A percentile compares a stretch with the other conserved stretches of the same genome.
Evolutionary conservation across 2,797 vertebrate genomes (phyloP).

Genomic region (Acomys russatus): DNA sequence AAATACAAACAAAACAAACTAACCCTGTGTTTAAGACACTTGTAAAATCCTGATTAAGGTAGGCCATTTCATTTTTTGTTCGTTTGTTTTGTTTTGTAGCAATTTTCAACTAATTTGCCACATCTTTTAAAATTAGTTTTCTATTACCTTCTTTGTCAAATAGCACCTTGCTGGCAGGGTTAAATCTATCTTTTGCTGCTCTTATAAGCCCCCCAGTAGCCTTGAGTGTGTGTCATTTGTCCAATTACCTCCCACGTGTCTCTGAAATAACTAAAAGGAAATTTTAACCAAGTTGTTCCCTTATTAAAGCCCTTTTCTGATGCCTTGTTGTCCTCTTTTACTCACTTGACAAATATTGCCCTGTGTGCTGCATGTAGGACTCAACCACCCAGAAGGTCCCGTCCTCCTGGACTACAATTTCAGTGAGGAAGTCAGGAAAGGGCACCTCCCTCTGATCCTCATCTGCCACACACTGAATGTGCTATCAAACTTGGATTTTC

Average conservation of each 20-base stretch:
- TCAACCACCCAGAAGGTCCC: not conserved
- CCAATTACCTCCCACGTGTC: not conserved
- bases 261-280: not conserved
- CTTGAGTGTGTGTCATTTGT: not conserved
- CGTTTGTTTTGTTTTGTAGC: not conserved
- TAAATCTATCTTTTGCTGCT: not conserved
- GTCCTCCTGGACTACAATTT: not conserved
- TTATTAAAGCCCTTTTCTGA: not conserved
- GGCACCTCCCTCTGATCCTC: not conserved
- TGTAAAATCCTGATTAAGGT: not conserved
- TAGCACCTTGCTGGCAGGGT: not conserved
- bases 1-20: not conserved
- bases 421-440: not conserved
- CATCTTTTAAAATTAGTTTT: not conserved
- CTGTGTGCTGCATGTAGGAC: not conserved
- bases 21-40: not conserved
- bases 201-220: fast-evolving
- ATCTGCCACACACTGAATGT: not conserved
- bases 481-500: not conserved
- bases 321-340: not conserved
- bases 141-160: not conserved
- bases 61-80: not conserved
- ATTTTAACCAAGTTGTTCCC: not conserved
- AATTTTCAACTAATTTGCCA: not conserved
- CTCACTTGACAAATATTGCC: not conserved